These are phyloP conservation scores for Tupaia chinensis DNA, from an alignment of 2,113 vertebrate species.

Conservation along the genomic window DNA sequence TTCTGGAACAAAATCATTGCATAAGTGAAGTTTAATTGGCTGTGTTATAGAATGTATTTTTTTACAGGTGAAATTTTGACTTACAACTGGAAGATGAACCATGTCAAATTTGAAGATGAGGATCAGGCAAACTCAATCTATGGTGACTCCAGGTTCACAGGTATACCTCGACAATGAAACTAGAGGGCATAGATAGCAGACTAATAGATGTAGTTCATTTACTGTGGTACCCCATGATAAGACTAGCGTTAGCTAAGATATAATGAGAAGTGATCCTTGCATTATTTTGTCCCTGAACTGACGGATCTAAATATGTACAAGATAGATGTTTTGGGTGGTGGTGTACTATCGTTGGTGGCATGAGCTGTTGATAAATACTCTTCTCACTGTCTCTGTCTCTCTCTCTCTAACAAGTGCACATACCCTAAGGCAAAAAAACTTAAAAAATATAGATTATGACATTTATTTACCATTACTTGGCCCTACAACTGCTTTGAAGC, in stretches of 20 bases:
- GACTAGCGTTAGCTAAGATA: neutral
- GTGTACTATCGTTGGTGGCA: neutral
- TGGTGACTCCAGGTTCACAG: constrained; percentile 82
- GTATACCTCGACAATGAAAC: constrained; percentile 74
- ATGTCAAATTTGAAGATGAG: constrained; percentile 73
- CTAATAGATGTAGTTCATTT: neutral
- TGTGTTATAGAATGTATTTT: constrained; percentile 55
- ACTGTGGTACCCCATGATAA: neutral
- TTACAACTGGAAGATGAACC: constrained; percentile 67
- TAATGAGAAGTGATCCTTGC: neutral
- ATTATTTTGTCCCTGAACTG: constrained; percentile 10
- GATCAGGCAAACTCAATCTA: constrained; percentile 75
- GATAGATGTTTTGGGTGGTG: neutral
- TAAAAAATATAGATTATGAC: no score
- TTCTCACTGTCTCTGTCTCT: neutral
- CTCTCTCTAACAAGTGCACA: no score
- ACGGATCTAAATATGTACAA: neutral
- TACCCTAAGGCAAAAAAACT: no score
- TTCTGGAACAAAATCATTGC: constrained; percentile 8
- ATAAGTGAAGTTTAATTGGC: constrained; percentile 11
- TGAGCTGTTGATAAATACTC: neutral
- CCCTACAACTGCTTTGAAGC: neutral
- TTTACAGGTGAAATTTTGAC: constrained; percentile 81
- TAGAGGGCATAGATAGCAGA: neutral
- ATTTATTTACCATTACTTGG: neutral